Percentiles rank a stretch among this genome's conserved stretches.
Evolutionary conservation across 2,888 invertebrate species (phyloP).

Genomic region (Pachydiplax longipennis): DNA sequence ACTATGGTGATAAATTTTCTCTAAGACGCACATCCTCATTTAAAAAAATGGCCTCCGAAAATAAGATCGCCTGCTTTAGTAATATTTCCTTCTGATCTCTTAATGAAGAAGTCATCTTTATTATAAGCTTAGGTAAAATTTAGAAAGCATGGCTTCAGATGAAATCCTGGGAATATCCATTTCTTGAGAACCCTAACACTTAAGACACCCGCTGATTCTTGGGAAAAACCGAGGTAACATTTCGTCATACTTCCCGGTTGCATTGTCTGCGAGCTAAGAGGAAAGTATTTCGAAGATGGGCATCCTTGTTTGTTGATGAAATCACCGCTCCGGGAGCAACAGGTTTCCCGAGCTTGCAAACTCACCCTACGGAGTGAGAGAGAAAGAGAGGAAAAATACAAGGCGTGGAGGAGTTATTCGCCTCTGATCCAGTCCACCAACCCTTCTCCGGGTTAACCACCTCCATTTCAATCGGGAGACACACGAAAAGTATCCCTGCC

Average conservation of each 20-base stretch:
- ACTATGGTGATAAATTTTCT: too few species aligned
- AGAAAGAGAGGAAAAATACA: background rate
- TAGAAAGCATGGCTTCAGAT: too few species aligned
- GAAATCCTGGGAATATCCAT: too few species aligned
- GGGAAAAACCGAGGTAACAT: background rate
- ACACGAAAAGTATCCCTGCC: background rate
- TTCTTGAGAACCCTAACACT: too few species aligned
- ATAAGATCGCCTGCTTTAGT: too few species aligned
- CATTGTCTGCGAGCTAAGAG: conserved; percentile 8
- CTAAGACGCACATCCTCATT: too few species aligned
- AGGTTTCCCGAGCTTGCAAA: conserved; percentile 28
- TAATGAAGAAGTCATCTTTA: too few species aligned
- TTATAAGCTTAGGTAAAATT: too few species aligned
- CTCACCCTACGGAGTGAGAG: background rate
- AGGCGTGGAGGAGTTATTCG: background rate
- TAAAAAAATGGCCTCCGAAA: too few species aligned
- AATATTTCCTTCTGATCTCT: too few species aligned
- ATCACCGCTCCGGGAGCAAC: conserved; percentile 14
- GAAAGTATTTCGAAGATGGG: conserved; percentile 24
- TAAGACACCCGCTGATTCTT: background rate
- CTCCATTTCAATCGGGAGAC: background rate
- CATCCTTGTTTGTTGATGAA: conserved; percentile 39
- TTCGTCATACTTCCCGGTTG: conserved; percentile 23
- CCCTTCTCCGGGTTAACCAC: conserved; percentile 2
- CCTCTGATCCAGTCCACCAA: background rate